A percentile compares a stretch with the other conserved stretches of the same genome.
Evolutionary conservation across 2,113 vertebrate genomes (phyloP).

Genomic region (Spilogale gracilis): DNA sequence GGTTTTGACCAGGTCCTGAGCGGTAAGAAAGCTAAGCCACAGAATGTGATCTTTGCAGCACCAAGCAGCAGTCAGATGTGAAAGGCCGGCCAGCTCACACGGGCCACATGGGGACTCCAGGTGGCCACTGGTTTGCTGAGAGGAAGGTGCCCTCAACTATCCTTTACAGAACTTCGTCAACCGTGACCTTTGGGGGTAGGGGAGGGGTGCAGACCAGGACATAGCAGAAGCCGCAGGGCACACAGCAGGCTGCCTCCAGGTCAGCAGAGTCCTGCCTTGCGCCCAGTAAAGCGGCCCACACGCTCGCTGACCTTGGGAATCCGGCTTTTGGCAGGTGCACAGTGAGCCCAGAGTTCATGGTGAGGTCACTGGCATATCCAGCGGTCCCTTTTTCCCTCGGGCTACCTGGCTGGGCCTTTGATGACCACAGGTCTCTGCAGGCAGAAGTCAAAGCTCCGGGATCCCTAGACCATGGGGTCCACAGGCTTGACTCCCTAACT

Average conservation of each 20-base stretch:
- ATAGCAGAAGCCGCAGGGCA: neutral
- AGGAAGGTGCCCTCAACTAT: neutral
- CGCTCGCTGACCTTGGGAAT: neutral
- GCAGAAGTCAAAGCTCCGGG: neutral
- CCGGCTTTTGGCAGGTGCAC: neutral
- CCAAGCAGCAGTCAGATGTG: neutral
- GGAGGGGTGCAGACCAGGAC: rapidly evolving
- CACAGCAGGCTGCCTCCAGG: no score
- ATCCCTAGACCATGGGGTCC: neutral
- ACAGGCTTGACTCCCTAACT: neutral
- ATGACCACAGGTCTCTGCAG: neutral
- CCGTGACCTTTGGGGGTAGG: neutral
- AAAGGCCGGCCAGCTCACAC: neutral
- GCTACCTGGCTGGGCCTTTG: neutral
- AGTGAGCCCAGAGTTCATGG: neutral
- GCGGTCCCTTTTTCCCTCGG: rapidly evolving
- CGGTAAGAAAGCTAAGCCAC: neutral
- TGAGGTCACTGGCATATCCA: neutral
- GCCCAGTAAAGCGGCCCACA: neutral
- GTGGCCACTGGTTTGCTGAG: neutral
- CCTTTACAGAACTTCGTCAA: no score
- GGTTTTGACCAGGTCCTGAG: neutral
- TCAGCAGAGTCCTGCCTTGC: neutral
- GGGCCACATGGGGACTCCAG: neutral
- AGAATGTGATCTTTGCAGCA: rapidly evolving